These are phyloP conservation scores for Potorous gilbertii DNA, from an alignment of 2,797 vertebrate species.

Conservation along the genomic window DNA sequence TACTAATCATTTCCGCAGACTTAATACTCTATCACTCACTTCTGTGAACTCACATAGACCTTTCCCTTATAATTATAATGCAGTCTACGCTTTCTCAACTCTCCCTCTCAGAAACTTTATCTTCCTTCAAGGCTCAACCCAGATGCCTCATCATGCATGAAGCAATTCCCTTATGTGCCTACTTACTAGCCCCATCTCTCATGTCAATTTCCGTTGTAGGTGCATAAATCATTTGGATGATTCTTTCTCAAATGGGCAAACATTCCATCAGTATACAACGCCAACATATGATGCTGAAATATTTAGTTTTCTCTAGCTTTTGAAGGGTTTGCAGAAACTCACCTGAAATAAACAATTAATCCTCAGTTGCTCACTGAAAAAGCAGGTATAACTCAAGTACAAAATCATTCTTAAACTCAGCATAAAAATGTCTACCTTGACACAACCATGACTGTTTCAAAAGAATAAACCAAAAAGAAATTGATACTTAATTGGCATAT, in stretches of 20 bases:
- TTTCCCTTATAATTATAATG: neutral
- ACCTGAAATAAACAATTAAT: neutral
- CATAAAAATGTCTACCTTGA: neutral
- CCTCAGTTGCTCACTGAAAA: neutral
- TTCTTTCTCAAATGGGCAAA: neutral
- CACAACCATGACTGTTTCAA: neutral
- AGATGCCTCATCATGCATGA: neutral
- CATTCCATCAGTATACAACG: neutral
- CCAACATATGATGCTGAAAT: neutral
- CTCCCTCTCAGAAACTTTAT: neutral
- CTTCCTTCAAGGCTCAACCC: neutral
- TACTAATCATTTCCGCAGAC: neutral
- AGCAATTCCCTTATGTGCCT: neutral
- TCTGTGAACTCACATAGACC: neutral
- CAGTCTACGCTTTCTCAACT: neutral
- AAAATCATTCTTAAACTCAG: neutral
- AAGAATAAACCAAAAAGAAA: conserved; percentile 3
- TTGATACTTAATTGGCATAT: neutral
- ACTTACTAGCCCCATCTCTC: neutral
- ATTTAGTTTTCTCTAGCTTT: too few relatives aligned
- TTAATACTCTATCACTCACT: neutral
- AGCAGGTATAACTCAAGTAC: neutral
- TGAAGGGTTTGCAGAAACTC: neutral
- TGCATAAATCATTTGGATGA: neutral
- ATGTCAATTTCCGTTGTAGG: neutral